These are phyloP conservation scores for Hirtodrosophila alboralis DNA, from an alignment of 2,888 invertebrate genomes.

Conservation along the genomic window DNA sequence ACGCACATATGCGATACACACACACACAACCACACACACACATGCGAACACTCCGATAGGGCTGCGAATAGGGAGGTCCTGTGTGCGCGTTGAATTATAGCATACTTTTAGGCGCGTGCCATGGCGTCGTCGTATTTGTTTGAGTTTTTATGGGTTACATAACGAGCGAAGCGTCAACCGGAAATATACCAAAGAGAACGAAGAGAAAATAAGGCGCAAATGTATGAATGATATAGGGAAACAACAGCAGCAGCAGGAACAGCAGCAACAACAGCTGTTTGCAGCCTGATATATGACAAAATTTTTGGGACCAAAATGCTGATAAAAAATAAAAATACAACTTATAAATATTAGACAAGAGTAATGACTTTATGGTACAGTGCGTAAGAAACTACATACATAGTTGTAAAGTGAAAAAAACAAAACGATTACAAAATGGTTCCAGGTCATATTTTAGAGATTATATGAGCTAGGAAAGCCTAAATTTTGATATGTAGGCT, in stretches of 20 bases:
- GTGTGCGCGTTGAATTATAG: conserved; percentile 73
- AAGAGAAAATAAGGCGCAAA: background rate
- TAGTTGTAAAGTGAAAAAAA: background rate
- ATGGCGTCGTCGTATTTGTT: conserved; percentile 71
- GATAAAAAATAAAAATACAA: conserved; percentile 29
- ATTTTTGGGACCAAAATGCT: conserved; percentile 27
- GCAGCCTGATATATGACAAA: conserved; percentile 39
- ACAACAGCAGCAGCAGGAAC: too few species aligned
- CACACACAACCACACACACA: conserved; percentile 21
- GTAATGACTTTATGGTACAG: conserved; percentile 27
- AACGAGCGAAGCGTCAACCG: conserved; percentile 69
- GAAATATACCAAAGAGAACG: conserved; percentile 49
- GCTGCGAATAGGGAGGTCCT: conserved; percentile 7
- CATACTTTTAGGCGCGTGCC: conserved; percentile 80
- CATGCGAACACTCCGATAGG: conserved; percentile 8
- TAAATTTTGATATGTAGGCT: too few species aligned
- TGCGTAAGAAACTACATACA: conserved; percentile 3
- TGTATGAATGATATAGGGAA: background rate
- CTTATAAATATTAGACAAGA: conserved; percentile 20
- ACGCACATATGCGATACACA: conserved; percentile 42
- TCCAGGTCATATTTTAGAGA: background rate
- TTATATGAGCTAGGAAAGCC: too few species aligned
- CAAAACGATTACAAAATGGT: background rate
- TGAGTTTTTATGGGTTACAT: conserved; percentile 75
- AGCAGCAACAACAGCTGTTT: conserved; percentile 32